Conservation (phyloP, 2,797 vertebrate genomes). For the Arremon aurantiirostris region DNA sequence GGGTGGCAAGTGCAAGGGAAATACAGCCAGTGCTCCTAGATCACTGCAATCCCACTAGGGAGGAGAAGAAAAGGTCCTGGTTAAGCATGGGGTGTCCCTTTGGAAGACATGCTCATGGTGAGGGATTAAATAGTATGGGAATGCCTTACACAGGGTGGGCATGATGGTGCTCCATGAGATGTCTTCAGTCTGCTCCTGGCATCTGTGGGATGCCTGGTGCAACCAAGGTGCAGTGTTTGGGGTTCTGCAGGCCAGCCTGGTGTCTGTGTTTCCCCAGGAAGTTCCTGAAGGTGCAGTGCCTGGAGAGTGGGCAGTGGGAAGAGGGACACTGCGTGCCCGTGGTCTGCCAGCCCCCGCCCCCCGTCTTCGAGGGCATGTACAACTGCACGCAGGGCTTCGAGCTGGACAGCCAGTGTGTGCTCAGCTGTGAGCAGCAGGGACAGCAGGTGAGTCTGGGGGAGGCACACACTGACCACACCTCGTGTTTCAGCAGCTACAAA, state of each 20-base stretch:
- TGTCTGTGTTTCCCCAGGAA: conserved; percentile 77
- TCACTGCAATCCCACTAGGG: accelerated
- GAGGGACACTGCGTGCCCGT: conserved; percentile 83
- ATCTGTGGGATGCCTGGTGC: neutral
- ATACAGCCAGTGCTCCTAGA: neutral
- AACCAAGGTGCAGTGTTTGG: neutral
- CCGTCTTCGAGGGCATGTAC: conserved; percentile 92
- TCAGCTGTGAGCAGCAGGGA: conserved; percentile 77
- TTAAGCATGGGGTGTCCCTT: neutral
- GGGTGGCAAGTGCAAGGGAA: neutral
- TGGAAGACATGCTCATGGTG: accelerated
- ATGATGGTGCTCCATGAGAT: neutral
- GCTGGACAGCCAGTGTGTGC: conserved; percentile 84
- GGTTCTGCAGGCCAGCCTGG: neutral
- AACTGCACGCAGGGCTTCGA: conserved; percentile 85
- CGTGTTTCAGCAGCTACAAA: neutral
- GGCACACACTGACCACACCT: accelerated
- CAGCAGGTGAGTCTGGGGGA: conserved; percentile 61
- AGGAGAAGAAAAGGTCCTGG: neutral
- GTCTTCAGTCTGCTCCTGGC: neutral
- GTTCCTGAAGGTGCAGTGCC: conserved; percentile 89
- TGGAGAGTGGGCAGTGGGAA: conserved; percentile 88
- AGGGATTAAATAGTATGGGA: neutral
- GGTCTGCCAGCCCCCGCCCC: conserved; percentile 81
- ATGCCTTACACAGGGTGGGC: accelerated